A percentile compares a stretch with the other conserved stretches of the same genome.
Conservation (phyloP, 1,140 invertebrate genomes). For the Pteromalus puparum region DNA sequence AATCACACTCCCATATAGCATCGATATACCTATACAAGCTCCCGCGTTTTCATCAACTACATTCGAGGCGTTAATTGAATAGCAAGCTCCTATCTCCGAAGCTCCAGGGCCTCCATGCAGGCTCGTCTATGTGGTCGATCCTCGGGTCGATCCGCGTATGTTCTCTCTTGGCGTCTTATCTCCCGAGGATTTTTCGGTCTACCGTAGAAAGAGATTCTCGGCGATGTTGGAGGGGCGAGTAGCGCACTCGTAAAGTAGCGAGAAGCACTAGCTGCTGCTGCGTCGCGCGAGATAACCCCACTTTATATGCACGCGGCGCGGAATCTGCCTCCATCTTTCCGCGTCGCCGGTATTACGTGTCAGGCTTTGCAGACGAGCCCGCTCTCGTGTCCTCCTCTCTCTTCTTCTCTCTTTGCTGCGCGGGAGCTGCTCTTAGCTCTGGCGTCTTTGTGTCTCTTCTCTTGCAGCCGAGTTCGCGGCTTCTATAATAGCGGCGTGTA, state of each 20-base stretch:
- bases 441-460: not conserved
- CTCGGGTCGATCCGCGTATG: too few relatives aligned
- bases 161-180: not conserved
- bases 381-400: too few relatives aligned
- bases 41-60: too few relatives aligned
- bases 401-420: not conserved
- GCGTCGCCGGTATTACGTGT: slow-evolving; percentile 45
- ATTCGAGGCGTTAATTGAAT: too few relatives aligned
- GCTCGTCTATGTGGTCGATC: not conserved
- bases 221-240: not conserved
- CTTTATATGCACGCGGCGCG: slow-evolving; percentile 48
- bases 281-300: slow-evolving; percentile 41
- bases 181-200: not conserved
- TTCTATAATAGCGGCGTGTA: not conserved
- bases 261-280: slow-evolving; percentile 15
- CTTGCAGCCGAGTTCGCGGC: not conserved
- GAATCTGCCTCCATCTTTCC: slow-evolving; percentile 49
- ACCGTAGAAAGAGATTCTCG: slow-evolving; percentile 30
- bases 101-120: too few relatives aligned
- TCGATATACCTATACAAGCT: too few relatives aligned
- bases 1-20: too few relatives aligned
- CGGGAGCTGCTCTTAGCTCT: too few relatives aligned
- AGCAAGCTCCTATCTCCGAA: too few relatives aligned
- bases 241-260: slow-evolving; percentile 21
- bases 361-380: slow-evolving; percentile 38